phyloP scores from a whole-genome alignment of 2,113 vertebrate species.

The Alectura lathami region DNA sequence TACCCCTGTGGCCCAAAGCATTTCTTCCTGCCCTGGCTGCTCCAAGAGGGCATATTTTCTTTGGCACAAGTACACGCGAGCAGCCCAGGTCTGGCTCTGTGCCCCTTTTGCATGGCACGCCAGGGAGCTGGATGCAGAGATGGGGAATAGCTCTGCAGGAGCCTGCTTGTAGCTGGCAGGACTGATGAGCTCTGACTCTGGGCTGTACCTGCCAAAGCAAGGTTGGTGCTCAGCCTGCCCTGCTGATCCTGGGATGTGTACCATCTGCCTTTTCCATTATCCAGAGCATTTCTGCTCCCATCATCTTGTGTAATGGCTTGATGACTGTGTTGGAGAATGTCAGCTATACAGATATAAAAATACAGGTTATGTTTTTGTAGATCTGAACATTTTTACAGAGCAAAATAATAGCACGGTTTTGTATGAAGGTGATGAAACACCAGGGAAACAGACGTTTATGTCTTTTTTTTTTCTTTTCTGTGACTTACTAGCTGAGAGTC shows the following conservation, averaged over 20 bases:
- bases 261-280: not conserved
- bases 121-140: rapidly evolving
- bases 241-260: not conserved
- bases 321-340: not conserved
- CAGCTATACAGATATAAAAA: not conserved
- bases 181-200: not conserved
- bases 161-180: not conserved
- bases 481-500: not conserved
- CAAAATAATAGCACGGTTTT: not conserved
- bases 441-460: not conserved
- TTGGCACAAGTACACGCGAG: rapidly evolving
- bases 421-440: not conserved
- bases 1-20: not conserved
- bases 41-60: not conserved
- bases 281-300: not conserved
- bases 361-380: not conserved
- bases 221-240: not conserved
- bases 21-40: not conserved
- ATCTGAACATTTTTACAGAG: not conserved
- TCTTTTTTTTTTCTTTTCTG: not conserved
- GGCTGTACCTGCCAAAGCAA: not conserved
- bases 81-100: not conserved
- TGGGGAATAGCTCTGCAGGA: not conserved
- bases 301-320: not conserved
- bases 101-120: rapidly evolving